phyloP scores from a whole-genome alignment of 1,140 invertebrate genomes.

The Lordiphosa clarofinis region DNA sequence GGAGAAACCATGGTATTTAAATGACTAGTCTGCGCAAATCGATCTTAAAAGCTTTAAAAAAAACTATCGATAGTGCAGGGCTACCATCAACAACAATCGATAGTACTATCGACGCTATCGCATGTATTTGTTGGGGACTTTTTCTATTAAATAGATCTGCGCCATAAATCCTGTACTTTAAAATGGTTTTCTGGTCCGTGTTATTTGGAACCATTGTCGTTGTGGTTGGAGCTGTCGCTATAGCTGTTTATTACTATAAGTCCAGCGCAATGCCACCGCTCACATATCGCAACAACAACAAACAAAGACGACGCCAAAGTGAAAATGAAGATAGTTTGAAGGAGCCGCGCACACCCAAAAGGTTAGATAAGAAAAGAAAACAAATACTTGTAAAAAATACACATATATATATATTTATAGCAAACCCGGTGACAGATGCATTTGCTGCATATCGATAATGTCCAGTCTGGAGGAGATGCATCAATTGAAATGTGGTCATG shows the following conservation, averaged over 20 bases:
- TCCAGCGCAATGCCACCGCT: not conserved
- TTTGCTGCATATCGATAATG: slow-evolving; percentile 21
- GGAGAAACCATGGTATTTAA: too few relatives aligned
- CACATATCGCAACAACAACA: not conserved
- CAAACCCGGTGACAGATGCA: slow-evolving; percentile 35
- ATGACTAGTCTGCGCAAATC: too few relatives aligned
- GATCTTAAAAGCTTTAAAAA: too few relatives aligned
- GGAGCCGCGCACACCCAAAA: not conserved
- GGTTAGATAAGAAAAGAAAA: slow-evolving; percentile 1
- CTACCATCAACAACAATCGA: too few relatives aligned
- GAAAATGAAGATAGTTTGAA: not conserved
- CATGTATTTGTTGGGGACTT: too few relatives aligned
- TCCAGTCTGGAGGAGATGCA: not conserved
- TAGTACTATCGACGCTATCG: too few relatives aligned
- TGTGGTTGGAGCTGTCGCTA: slow-evolving; percentile 17
- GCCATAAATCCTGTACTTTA: not conserved
- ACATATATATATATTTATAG: slow-evolving; percentile 9
- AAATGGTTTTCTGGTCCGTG: slow-evolving; percentile 57
- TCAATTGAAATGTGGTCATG: slow-evolving; percentile 39
- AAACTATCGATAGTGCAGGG: too few relatives aligned
- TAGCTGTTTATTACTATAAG: slow-evolving; percentile 20
- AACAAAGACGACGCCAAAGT: not conserved
- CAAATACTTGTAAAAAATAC: not conserved
- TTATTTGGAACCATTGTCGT: slow-evolving; percentile 14
- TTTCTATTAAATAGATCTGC: too few relatives aligned